A percentile compares a stretch with the other conserved stretches of the same genome.
Conservation (phyloP, 2,797 vertebrate species). For the Chrysocyon brachyurus region DNA sequence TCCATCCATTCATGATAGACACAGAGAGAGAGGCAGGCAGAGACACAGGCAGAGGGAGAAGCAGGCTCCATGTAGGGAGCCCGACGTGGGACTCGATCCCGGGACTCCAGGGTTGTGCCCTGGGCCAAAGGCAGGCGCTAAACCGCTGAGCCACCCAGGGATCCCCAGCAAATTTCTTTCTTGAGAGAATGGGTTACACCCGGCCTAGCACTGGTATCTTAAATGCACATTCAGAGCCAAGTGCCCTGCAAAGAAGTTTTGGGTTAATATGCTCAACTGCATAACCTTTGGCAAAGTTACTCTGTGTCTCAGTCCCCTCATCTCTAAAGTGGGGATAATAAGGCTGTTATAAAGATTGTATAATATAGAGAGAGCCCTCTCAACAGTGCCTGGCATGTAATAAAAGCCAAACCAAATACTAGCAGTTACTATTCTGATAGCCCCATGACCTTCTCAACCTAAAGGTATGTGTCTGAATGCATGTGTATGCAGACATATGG, state of each 20-base stretch:
- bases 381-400: slow-evolving; percentile 72
- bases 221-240: slow-evolving; percentile 78
- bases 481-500: neutral
- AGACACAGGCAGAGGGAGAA: no score
- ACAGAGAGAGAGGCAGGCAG: no score
- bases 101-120: no score
- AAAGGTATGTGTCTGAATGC: neutral
- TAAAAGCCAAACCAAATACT: slow-evolving; percentile 85
- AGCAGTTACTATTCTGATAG: slow-evolving; percentile 18
- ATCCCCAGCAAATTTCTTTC: slow-evolving; percentile 56
- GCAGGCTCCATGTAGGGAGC: no score
- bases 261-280: slow-evolving; percentile 72
- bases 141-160: no score
- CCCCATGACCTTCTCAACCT: neutral
- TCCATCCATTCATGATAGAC: no score
- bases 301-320: slow-evolving; percentile 32
- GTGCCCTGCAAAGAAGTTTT: slow-evolving; percentile 82
- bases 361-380: neutral
- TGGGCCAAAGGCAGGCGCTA: no score
- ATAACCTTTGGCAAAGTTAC: neutral
- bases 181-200: slow-evolving; percentile 75
- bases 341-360: neutral
- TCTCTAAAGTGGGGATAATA: neutral
- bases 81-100: no score
- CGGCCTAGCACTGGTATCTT: slow-evolving; percentile 73